Base-by-base conservation (phyloP, 2,113 vertebrate genomes). In the Chascanopsetta lugubris region DNA sequence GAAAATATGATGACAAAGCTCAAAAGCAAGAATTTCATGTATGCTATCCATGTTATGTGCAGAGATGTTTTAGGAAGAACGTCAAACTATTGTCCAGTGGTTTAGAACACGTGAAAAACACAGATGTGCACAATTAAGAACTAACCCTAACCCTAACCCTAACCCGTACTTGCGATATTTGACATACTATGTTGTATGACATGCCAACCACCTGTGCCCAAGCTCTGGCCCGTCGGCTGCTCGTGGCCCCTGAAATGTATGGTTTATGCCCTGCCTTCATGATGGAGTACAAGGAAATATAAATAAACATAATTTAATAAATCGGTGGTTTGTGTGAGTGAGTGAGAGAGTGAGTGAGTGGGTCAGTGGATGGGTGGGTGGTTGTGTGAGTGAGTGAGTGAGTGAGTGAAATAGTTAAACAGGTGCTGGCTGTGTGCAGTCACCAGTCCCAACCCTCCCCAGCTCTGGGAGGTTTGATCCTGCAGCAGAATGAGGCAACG, bases 1-100 rank as follows among this genome's bases (percentile, higher is more conserved):
- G 34, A 54, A 70, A 49, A 64, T 22, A 46, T 27, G 45, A 30
- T 70, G 36, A 61, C 21, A 46, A 46, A 49, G 25, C 17, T 60
- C 29, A 66, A 49, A 38, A 21, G 15, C 8, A 18, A 53, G 22
- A 12, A 27, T 24, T 49, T 51, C 7, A 38, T 17, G 26, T 11
- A 40, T 4, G 36, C 12, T 9, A 69, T 36, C 9, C 3, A 27
- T 53, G 50, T 75, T 3, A 34, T 50, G 48, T 26, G 62, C 8
- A 25, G 6, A 36, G 0, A 8, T 42, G 2, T 8, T 18, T n/a
- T 15, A 4, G 13, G 25, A 49, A 66, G 1, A 11, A 43, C 6
- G 17, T 50, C 7, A 20, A 8, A 20, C 24, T 3, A 13, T 46
- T 53, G 46, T 1, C 57, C 18, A 21, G 36, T 15, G 59, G 21